A percentile compares a stretch with the other conserved stretches of the same genome.
phyloP scores from a whole-genome alignment of 2,888 invertebrate species.

The Folsomia manolachei region DNA sequence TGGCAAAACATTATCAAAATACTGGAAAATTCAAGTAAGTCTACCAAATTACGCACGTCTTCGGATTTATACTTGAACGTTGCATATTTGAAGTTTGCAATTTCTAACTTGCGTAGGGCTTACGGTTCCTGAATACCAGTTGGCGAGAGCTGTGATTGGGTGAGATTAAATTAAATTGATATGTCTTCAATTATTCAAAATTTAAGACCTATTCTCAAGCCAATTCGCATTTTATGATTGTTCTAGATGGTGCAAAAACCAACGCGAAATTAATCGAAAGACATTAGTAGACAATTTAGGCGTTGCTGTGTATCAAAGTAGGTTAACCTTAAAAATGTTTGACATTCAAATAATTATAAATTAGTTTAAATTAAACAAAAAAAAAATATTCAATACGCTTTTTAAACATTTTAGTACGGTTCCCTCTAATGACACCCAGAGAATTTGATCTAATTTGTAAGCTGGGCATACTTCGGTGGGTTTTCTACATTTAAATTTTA shows the following conservation, averaged over 20 bases:
- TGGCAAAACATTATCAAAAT: background rate
- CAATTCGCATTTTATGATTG: too few species aligned
- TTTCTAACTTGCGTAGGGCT: background rate
- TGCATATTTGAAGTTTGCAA: background rate
- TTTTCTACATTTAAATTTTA: too few species aligned
- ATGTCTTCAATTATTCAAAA: too few species aligned
- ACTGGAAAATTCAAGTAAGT: background rate
- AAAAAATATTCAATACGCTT: too few species aligned
- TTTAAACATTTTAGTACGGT: too few species aligned
- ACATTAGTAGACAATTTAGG: slow-evolving; percentile 18
- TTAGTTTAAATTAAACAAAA: too few species aligned
- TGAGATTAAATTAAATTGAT: slow-evolving; percentile 1
- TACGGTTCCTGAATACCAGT: background rate
- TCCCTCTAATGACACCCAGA: slow-evolving; percentile 27
- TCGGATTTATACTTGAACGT: too few species aligned
- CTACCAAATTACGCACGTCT: too few species aligned
- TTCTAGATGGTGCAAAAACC: slow-evolving; percentile 10
- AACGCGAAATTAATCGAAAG: background rate
- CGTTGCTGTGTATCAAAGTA: slow-evolving; percentile 30
- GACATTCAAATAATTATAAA: too few species aligned
- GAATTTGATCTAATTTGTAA: slow-evolving; percentile 20
- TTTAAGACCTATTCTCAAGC: too few species aligned
- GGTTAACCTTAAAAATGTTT: too few species aligned
- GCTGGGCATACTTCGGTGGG: slow-evolving; percentile 9
- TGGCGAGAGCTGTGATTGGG: slow-evolving; percentile 12